A percentile compares a stretch with the other conserved stretches of the same genome.
These are phyloP conservation scores for Cassiopea andromeda DNA, from an alignment of 30 jellyfish, hydroid and myxozoan genomes.

Conservation along the genomic window DNA sequence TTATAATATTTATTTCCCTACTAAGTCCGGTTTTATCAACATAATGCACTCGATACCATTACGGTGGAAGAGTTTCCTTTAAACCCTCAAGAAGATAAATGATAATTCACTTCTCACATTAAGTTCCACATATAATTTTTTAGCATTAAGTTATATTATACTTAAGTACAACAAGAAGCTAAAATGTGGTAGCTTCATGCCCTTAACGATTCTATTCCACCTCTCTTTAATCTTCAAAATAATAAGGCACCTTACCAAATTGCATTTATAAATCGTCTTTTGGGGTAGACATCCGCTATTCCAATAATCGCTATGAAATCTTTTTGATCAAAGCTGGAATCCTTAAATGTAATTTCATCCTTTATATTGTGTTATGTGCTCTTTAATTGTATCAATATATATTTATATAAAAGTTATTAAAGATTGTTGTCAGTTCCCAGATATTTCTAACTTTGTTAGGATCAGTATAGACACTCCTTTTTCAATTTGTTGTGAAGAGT, in stretches of 20 bases:
- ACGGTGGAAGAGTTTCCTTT: too few relatives aligned
- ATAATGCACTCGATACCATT: too few relatives aligned
- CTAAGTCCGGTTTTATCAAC: too few relatives aligned
- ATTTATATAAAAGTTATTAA: too few relatives aligned
- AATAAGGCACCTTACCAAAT: neutral
- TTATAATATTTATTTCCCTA: too few relatives aligned
- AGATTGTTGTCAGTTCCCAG: neutral
- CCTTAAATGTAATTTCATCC: neutral
- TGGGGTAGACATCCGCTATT: neutral
- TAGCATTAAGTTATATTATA: too few relatives aligned
- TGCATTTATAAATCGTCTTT: neutral
- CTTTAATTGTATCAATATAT: neutral
- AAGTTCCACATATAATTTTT: too few relatives aligned
- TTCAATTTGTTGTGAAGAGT: neutral
- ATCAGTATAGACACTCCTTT: conserved; percentile 6
- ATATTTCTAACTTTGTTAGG: neutral
- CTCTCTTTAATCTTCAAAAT: neutral
- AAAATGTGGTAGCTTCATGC: neutral
- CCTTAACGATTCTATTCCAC: neutral
- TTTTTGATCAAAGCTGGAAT: neutral
- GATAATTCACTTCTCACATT: too few relatives aligned
- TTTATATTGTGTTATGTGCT: neutral
- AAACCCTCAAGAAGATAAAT: too few relatives aligned
- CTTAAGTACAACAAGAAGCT: neutral
- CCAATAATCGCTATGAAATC: conserved; percentile 4